phyloP scores from a whole-genome alignment of 1,140 invertebrate genomes.

The Dolichoris vasculosae region DNA sequence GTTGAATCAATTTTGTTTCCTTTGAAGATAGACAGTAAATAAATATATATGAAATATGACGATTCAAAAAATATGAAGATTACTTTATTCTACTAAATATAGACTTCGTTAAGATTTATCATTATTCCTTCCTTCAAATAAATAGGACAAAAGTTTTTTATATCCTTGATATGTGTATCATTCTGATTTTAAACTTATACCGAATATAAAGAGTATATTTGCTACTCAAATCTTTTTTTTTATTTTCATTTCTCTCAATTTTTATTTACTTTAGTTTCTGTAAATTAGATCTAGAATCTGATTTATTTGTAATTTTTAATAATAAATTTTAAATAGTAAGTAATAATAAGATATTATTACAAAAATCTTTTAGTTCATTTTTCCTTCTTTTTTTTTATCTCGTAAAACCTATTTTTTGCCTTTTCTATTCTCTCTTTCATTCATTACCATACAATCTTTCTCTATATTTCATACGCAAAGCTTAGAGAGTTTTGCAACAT shows the following conservation, averaged over 20 bases:
- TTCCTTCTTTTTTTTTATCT: background rate
- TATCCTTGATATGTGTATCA: background rate
- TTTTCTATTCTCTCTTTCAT: background rate
- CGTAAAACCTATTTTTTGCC: background rate
- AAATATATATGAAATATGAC: background rate
- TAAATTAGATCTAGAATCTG: no score
- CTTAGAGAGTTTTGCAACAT: conserved; percentile 6
- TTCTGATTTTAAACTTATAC: background rate
- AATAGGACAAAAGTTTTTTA: background rate
- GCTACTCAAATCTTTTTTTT: background rate
- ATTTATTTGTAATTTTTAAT: no score
- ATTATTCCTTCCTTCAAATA: background rate
- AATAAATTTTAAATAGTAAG: no score
- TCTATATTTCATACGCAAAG: background rate
- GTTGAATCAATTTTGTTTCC: background rate
- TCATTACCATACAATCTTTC: no score
- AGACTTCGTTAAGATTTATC: background rate
- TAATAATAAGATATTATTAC: no score
- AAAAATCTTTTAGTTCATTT: background rate
- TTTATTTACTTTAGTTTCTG: no score
- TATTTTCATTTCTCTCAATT: background rate
- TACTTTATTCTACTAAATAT: background rate
- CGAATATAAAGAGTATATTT: background rate
- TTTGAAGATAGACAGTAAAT: background rate
- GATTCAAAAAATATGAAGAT: background rate